Evolutionary conservation across 1,140 invertebrate genomes (phyloP), one percentile per base, ranked within the genome.

Genomic region (Pseudomyrmex pallidus): DNA sequence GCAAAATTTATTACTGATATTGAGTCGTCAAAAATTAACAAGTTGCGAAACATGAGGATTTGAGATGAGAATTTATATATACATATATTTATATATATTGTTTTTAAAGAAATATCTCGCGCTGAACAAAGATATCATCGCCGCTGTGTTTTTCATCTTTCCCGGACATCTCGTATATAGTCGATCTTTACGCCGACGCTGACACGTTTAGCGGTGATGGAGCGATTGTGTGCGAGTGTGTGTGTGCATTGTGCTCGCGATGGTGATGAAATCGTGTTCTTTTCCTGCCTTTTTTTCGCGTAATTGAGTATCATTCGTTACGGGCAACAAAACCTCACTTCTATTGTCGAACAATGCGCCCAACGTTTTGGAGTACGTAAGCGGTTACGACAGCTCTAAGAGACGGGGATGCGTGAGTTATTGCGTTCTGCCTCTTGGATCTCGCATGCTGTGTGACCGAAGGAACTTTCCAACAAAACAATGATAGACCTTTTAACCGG

Each of bases 281-380:
- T 80, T 80, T 80, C 66, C 76, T 61, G 64, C 44, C 76, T 72
- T 72, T 80, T 78, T 80, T 80, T 63, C 76, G n/a, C 76, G 76
- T 80, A 80, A 80, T 80, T 80, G 76, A 56, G 54, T 50, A 80
- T 80, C 76, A 80, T 80, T 80, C 76, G 54, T 80, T 80, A 80
- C 66, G 76, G 76, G 12, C 66, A 80, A 80, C 76, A 72, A 70
- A 80, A 59, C 44, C 17, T 44, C 15, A 13, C 44, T 54, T 59
- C 54, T 35, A 72, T 80, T 59, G 76, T 80, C 76, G 48, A 80
- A 68, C 64, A 78, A 59, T 50, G n/a, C 44, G 66, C 44, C 52
- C 44, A 80, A 59, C 44, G 76, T 80, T 80, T 70, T 80, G 44
- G 76, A 48, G 56, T 46, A 78, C 12, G 64, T 78, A 78, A 78